Evolutionary conservation across 2,888 invertebrate species (phyloP), one percentile per base, ranked within the genome.

Genomic region (Apoda limacodes): DNA sequence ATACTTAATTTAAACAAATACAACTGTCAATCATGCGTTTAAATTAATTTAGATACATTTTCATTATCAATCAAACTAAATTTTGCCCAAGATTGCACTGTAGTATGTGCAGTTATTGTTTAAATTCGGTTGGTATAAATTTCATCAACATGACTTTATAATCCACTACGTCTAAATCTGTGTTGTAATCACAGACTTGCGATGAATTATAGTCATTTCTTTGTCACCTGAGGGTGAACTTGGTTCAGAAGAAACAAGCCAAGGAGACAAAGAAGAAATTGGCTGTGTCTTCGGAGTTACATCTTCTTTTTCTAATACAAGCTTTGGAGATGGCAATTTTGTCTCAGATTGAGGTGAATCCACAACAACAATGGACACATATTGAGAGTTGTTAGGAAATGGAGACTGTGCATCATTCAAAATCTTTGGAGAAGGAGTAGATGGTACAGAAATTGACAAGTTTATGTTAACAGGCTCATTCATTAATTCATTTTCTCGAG

Each of bases 101-200:
- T n/a, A n/a, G n/a, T n/a, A n/a, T n/a, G n/a, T n/a, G n/a, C n/a
- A n/a, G n/a, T n/a, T n/a, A n/a, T n/a, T n/a, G n/a, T n/a, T n/a
- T n/a, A n/a, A n/a, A n/a, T n/a, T n/a, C n/a, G n/a, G n/a, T n/a
- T n/a, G n/a, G n/a, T n/a, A n/a, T n/a, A n/a, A n/a, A n/a, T n/a
- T n/a, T n/a, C n/a, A n/a, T n/a, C n/a, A 23, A 9, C 6, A 9
- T 23, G n/a, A n/a, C n/a, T 22, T 20, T 13, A 21, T 17, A 15
- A 10, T 13, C 1, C 10, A 7, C 12, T 29, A 28, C 13, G 24
- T n/a, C 48, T 65, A 76, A 32, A 93, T 83, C 68, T 93, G 93
- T 39, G 93, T 93, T 42, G 92, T 93, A 49, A 93, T 93, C 52
- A 93, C 93, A 38, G 92, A 91, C 74, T 92, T 93, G 47, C 92